These are phyloP conservation scores for Hippoglossus stenolepis DNA, from an alignment of 2,113 vertebrate genomes.

Conservation along the genomic window DNA sequence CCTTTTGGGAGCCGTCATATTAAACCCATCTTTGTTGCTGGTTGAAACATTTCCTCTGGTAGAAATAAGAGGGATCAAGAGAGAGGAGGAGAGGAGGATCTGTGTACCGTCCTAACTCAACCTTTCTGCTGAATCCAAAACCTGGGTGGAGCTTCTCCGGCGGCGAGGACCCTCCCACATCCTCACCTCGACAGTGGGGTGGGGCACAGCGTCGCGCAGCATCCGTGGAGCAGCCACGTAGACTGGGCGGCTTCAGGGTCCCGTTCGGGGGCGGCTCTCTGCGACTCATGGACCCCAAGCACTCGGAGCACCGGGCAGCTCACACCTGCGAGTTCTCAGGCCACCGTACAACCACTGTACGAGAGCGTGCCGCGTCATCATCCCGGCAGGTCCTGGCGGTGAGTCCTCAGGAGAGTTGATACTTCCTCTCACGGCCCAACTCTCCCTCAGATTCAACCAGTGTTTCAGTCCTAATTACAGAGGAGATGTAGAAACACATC, in stretches of 20 bases:
- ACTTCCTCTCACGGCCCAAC: no score
- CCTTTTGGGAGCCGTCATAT: neutral
- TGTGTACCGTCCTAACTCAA: no score
- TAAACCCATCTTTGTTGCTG: no score
- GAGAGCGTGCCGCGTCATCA: slow-evolving; percentile 64
- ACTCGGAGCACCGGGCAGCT: slow-evolving; percentile 69
- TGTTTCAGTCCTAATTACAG: no score
- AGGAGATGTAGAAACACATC: no score
- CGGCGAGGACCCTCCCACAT: slow-evolving; percentile 56
- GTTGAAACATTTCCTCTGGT: neutral
- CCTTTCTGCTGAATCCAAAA: no score
- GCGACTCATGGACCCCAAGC: slow-evolving; percentile 63
- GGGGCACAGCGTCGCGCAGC: neutral
- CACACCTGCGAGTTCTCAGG: slow-evolving; percentile 73
- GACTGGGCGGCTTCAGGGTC: slow-evolving; percentile 59
- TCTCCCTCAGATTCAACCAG: no score
- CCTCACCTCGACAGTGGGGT: slow-evolving; percentile 72
- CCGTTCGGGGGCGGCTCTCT: slow-evolving; percentile 77
- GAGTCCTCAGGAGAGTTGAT: no score
- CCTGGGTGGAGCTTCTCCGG: slow-evolving; percentile 79
- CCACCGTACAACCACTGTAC: slow-evolving; percentile 58
- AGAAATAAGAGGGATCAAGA: slow-evolving; percentile 68
- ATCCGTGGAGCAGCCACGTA: slow-evolving; percentile 65
- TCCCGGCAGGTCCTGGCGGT: slow-evolving; percentile 36
- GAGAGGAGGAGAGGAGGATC: no score